A percentile compares a stretch with the other conserved stretches of the same genome.
These are phyloP conservation scores for Sebastes kiyomatsui DNA, from an alignment of 2,797 vertebrate genomes.

Conservation along the genomic window DNA sequence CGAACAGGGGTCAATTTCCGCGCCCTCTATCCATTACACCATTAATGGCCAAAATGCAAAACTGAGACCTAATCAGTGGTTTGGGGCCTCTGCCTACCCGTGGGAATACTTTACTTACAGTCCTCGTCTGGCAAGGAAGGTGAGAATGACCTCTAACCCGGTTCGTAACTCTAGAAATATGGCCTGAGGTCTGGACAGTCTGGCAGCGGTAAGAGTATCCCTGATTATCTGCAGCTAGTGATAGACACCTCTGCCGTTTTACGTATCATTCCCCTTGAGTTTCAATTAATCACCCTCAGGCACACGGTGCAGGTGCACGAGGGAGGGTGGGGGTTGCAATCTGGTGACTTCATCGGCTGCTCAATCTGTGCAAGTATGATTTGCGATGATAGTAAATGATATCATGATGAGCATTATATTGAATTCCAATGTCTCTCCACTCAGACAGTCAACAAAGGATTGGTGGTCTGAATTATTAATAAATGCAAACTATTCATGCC, in stretches of 20 bases:
- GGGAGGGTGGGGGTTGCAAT: background rate
- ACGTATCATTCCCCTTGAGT: slow-evolving; percentile 44
- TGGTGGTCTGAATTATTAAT: slow-evolving; percentile 2
- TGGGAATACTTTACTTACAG: slow-evolving; percentile 25
- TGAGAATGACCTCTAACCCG: slow-evolving; percentile 58
- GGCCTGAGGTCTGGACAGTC: slow-evolving; percentile 32
- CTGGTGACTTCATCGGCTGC: slow-evolving; percentile 23
- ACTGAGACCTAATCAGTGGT: slow-evolving; percentile 45
- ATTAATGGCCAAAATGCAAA: slow-evolving; percentile 54
- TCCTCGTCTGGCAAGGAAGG: slow-evolving; percentile 21
- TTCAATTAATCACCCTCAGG: slow-evolving; percentile 51
- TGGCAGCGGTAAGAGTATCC: slow-evolving; percentile 64
- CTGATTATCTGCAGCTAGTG: slow-evolving; percentile 22
- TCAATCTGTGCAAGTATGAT: slow-evolving; percentile 25
- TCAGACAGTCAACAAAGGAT: background rate
- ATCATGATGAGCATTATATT: background rate
- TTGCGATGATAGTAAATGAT: slow-evolving; percentile 20
- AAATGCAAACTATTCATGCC: background rate
- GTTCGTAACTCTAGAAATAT: slow-evolving; percentile 62
- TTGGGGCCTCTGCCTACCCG: background rate
- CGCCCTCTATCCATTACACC: slow-evolving; percentile 36
- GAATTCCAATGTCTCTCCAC: background rate
- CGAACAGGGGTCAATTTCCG: slow-evolving; percentile 35
- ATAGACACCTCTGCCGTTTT: slow-evolving; percentile 48
- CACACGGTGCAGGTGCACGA: background rate